Evolutionary conservation across 2,113 vertebrate species (phyloP).

Genomic region (Poeciliopsis occidentalis): DNA sequence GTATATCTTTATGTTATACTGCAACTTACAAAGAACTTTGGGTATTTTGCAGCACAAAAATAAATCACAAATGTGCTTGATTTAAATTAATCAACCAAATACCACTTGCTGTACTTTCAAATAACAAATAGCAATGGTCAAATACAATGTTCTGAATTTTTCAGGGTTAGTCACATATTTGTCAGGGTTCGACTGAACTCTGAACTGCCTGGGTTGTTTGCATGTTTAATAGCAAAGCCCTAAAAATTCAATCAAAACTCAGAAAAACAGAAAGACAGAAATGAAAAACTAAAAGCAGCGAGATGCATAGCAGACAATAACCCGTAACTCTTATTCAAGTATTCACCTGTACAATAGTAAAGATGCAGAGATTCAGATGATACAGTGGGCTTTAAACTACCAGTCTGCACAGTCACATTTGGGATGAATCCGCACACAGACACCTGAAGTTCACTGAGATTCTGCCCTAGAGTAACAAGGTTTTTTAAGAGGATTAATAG

Average conservation of each 20-base stretch:
- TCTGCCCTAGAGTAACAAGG: conserved; percentile 47
- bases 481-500: conserved; percentile 66
- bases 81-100: not conserved
- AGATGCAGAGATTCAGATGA: not conserved
- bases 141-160: not conserved
- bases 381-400: conserved; percentile 40
- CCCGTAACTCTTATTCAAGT: no score
- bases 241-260: no score
- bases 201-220: no score
- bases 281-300: no score
- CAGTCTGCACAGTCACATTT: conserved; percentile 48
- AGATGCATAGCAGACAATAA: no score
- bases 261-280: no score
- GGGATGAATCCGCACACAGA: conserved; percentile 36
- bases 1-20: not conserved
- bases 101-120: not conserved
- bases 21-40: not conserved
- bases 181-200: not conserved
- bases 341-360: no score
- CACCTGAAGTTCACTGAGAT: conserved; percentile 49
- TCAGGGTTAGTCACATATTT: not conserved
- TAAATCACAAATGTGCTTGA: not conserved
- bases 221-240: no score
- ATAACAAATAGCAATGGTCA: not conserved
- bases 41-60: not conserved